These are phyloP conservation scores for Antechinus flavipes DNA, from an alignment of 2,113 vertebrate genomes.

Conservation along the genomic window DNA sequence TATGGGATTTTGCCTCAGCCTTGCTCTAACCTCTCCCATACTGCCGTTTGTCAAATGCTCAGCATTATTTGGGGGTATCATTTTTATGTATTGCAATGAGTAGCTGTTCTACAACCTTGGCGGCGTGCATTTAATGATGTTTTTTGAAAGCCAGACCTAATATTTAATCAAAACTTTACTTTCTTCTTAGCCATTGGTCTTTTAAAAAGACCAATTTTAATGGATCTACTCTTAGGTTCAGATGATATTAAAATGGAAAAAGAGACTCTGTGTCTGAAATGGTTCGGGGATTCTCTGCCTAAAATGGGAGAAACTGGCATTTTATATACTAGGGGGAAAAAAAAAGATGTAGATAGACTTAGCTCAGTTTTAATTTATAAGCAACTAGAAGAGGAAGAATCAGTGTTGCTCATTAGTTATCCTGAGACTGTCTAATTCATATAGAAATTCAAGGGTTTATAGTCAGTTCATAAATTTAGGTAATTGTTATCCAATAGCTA, in stretches of 20 bases:
- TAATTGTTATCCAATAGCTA: neutral
- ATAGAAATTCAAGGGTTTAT: conserved; percentile 34
- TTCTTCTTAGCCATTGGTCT: conserved; percentile 42
- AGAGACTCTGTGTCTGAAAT: conserved; percentile 27
- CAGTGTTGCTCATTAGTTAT: neutral
- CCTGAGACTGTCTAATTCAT: conserved; percentile 17
- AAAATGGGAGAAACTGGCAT: conserved; percentile 45
- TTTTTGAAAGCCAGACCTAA: conserved; percentile 46
- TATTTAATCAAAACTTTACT: conserved; percentile 33
- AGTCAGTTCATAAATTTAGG: conserved; percentile 45
- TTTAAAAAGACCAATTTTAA: conserved; percentile 7
- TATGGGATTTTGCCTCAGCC: conserved; percentile 41
- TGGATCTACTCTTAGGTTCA: neutral
- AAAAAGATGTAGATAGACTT: conserved; percentile 37
- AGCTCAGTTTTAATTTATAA: conserved; percentile 52
- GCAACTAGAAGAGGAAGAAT: conserved; percentile 45
- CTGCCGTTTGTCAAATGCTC: conserved; percentile 46
- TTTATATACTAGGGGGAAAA: conserved; percentile 55
- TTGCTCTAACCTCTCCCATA: conserved; percentile 22
- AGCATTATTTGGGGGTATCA: conserved; percentile 32
- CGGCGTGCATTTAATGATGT: conserved; percentile 11
- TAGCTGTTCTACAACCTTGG: conserved; percentile 24
- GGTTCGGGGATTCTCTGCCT: conserved; percentile 36
- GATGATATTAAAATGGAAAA: neutral
- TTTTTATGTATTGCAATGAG: neutral